phyloP scores from a whole-genome alignment of 1,140 invertebrate genomes.

The Leptestheria dahalacensis region DNA sequence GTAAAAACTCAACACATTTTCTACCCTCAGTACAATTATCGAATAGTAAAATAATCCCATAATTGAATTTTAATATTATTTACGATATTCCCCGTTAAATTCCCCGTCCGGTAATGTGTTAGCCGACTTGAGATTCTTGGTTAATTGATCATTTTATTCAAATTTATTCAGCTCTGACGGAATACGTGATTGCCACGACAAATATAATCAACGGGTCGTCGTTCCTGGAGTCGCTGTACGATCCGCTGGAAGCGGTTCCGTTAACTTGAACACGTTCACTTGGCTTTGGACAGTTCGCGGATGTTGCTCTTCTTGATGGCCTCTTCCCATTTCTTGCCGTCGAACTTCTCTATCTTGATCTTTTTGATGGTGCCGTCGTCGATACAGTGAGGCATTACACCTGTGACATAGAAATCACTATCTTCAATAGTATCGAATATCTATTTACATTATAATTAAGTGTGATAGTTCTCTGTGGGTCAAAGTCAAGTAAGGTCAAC shows the following conservation, averaged over 20 bases:
- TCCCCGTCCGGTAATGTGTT: too few relatives aligned
- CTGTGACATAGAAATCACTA: conserved; percentile 21
- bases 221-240: conserved; percentile 61
- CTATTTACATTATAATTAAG: neutral
- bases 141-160: conserved; percentile 7
- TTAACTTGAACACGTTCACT: neutral
- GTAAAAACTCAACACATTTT: too few relatives aligned
- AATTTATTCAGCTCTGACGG: conserved; percentile 52
- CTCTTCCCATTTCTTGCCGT: conserved; percentile 36
- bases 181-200: conserved; percentile 84
- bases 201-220: conserved; percentile 81
- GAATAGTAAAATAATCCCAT: neutral
- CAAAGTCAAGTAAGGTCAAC: conserved; percentile 8
- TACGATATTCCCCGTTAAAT: too few relatives aligned
- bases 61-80: too few relatives aligned
- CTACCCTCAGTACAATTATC: neutral
- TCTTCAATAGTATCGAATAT: neutral
- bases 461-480: neutral
- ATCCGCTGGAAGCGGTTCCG: conserved; percentile 24
- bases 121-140: too few relatives aligned
- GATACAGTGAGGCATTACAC: conserved; percentile 33
- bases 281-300: neutral
- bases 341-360: conserved; percentile 27
- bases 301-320: conserved; percentile 20
- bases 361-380: conserved; percentile 30